Base-by-base conservation (phyloP, 2,888 invertebrate genomes). In the Emmelina monodactyla region DNA sequence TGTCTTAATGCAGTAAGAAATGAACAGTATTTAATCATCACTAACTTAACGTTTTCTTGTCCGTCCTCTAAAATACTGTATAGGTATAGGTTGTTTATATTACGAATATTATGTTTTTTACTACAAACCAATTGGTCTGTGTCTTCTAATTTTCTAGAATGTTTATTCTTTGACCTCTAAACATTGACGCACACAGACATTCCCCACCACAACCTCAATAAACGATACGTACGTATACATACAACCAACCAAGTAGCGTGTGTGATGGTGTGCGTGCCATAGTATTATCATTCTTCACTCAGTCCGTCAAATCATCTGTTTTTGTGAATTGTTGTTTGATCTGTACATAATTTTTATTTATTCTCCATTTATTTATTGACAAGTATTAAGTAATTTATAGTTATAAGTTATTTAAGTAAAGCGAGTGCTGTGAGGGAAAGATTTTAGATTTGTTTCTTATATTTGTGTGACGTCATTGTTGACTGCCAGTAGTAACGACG, bases 381-480 rank as follows among this genome's bases (percentile, higher is more conserved):
- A 55, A 54, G 49, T 45, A 47, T 51, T 49, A 51, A 53, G 43
- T 48, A n/a, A n/a, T n/a, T n/a, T n/a, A 53, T 51, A 47, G 47
- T 47, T 49, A 34, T 49, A 57, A 49, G 46, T 55, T 51, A 53
- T 43, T 37, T 33, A 13, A 14, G 34, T 22, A 31, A 12, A 41
- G 43, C 48, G 50, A 47, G 53, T 53, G 60, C 43, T 53, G n/a
- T 49, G 58, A 54, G 51, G 60, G 59, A 55, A 61, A 51, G 58
- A 62, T 64, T 61, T 61, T 55, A 58, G 56, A 53, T 70, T 62
- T 64, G 55, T 60, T 36, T 35, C 61, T 59, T 62, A 62, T 60
- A 60, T 62, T 61, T 47, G 61, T 66, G 78, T 84, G 83, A 84
- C 84, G 84, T 84, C 84, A 83, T 71, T 69, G 62, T 75, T 72